A percentile compares a stretch with the other conserved stretches of the same genome.
Evolutionary conservation across 2,113 vertebrate genomes (phyloP).

Genomic region (Zapus hudsonius): DNA sequence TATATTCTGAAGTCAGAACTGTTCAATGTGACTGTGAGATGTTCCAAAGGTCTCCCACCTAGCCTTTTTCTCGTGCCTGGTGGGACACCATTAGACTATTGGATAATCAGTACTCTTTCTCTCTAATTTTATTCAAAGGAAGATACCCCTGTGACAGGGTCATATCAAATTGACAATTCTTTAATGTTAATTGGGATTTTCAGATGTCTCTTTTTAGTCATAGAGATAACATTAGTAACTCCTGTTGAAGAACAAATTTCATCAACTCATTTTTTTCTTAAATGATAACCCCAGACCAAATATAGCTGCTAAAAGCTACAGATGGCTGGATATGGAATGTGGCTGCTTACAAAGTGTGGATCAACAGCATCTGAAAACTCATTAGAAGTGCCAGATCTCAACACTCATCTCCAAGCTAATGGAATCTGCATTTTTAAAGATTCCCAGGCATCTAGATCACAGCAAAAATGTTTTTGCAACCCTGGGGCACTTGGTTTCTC

Average conservation of each 20-base stretch:
- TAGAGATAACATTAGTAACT: background rate
- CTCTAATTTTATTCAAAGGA: conserved; percentile 17
- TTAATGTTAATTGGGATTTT: conserved; percentile 30
- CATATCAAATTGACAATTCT: background rate
- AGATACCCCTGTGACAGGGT: background rate
- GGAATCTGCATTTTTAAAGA: background rate
- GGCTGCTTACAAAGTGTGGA: background rate
- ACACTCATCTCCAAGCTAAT: background rate
- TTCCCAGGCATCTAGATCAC: background rate
- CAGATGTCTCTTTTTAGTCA: background rate
- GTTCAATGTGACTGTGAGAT: background rate
- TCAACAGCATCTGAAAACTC: background rate
- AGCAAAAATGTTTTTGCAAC: background rate
- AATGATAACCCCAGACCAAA: background rate
- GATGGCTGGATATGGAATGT: background rate
- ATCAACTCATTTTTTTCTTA: background rate
- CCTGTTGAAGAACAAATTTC: background rate
- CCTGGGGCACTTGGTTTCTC: conserved; percentile 32
- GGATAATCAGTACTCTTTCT: background rate
- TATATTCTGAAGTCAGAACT: conserved; percentile 12
- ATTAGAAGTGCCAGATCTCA: background rate
- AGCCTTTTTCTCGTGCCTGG: background rate
- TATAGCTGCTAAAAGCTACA: background rate
- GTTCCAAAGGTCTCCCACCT: background rate
- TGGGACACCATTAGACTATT: background rate